Base-by-base conservation (phyloP, 2,113 vertebrate genomes). In the Rhineura floridana region DNA sequence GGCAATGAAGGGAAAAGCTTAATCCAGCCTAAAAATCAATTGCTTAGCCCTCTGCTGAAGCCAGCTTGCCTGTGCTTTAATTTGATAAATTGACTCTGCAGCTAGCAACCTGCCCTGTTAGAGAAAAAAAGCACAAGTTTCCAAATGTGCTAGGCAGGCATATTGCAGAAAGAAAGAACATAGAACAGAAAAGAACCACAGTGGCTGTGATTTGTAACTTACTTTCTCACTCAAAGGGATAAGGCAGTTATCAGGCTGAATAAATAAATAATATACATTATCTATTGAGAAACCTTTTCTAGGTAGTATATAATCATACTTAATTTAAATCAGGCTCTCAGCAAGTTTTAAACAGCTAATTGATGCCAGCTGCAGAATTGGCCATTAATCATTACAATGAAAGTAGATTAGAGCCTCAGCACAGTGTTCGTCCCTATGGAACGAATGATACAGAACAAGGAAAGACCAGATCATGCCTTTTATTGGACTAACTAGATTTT, bases 11-110 rank as follows among this genome's bases (percentile, higher is more conserved):
- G 21, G 63, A 39, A 70, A 84, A 62, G 73, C 65, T 86, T 86
- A 78, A 67, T 83, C 28, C 84, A 90, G 59, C 62, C 59, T 89
- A 44, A 75, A 82, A 82, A 82, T 46, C 84, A 86, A 36, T 86
- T 13, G 19, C 84, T 42, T 59, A 65, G 25, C 46, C 52, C 36
- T 65, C 62, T 46, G 4, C 13, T 25, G 46, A 63, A 81, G 44
- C 59, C 55, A 63, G 70, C 36, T 67, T 8, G 36, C 46, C 84
- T 77, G 17, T 48, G 67, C 9, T 86, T 85, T 75, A 83, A 69
- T 90, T 48, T 59, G 63, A 89, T 84, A 46, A 83, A 90, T 52
- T 69, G 48, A 12, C 33, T 76, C 59, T 82, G 36, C 59, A 77
- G 48, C 59, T 69, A 81, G n/a, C n/a, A 86, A 42, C 17, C 23